A percentile compares a stretch with the other conserved stretches of the same genome.
Conservation (phyloP, 1,140 invertebrate species). For the Platyura marginata region DNA sequence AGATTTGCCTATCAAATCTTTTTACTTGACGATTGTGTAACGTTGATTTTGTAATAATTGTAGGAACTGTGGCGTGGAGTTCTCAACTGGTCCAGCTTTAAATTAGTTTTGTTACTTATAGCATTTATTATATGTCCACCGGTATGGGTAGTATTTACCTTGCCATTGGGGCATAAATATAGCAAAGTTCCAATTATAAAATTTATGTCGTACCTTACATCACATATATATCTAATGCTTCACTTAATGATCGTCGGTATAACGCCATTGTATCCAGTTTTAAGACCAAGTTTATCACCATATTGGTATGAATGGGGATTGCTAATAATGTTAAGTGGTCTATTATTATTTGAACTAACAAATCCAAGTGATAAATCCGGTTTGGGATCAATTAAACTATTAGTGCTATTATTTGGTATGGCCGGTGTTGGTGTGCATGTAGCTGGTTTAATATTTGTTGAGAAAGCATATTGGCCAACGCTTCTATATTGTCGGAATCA, state of each 20-base stretch:
- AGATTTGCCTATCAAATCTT: no score
- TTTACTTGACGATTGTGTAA: no score
- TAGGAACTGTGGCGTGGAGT: constrained; percentile 94
- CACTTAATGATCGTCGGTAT: constrained; percentile 83
- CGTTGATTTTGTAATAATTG: no score
- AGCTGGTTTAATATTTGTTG: constrained; percentile 36
- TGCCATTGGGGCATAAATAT: constrained; percentile 88
- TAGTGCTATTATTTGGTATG: constrained; percentile 82
- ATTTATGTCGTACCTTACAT: constrained; percentile 97
- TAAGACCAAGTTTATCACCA: constrained; percentile 49
- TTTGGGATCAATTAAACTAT: constrained; percentile 80
- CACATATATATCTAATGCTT: constrained; percentile 92
- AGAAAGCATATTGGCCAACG: constrained; percentile 54
- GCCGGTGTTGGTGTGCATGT: constrained; percentile 83
- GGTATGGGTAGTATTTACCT: constrained; percentile 89
- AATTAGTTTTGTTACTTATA: constrained; percentile 81
- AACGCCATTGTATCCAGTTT: constrained; percentile 67
- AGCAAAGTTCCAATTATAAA: constrained; percentile 96
- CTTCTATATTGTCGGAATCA: constrained; percentile 89
- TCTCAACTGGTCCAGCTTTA: constrained; percentile 88
- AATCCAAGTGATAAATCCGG: constrained; percentile 92
- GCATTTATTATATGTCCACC: constrained; percentile 84
- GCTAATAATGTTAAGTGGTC: constrained; percentile 86
- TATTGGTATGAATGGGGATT: constrained; percentile 95
- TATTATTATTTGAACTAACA: constrained; percentile 88